A percentile compares a stretch with the other conserved stretches of the same genome.
Conservation (phyloP, 2,113 vertebrate species). For the Oncorhynchus clarkii region DNA sequence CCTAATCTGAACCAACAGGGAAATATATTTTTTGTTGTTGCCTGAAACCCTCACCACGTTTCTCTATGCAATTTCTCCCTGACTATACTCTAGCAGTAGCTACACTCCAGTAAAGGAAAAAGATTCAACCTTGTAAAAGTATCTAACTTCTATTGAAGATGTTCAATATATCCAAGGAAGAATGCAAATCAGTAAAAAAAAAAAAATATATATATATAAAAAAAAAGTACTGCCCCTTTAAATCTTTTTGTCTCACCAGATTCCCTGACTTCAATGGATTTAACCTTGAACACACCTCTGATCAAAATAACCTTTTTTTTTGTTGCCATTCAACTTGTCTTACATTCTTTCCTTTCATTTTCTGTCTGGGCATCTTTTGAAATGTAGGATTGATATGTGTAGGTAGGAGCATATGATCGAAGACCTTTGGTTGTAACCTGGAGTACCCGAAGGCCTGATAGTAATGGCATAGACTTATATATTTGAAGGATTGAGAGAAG, state of each 20-base stretch:
- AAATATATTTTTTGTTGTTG: background rate
- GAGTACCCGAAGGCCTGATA: background rate
- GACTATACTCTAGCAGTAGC: constrained; percentile 25
- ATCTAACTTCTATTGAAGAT: constrained; percentile 4
- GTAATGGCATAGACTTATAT: constrained; percentile 30
- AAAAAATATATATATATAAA: constrained; percentile 3
- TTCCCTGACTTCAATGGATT: constrained; percentile 39
- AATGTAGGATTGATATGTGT: background rate
- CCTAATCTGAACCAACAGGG: background rate
- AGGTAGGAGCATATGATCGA: background rate
- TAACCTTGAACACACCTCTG: constrained; percentile 52
- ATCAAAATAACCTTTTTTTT: constrained; percentile 63
- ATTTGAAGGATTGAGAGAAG: constrained; percentile 20
- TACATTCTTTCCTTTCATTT: background rate
- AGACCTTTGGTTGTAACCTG: background rate
- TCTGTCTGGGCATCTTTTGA: background rate
- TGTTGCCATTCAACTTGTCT: constrained; percentile 1
- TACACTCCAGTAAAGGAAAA: constrained; percentile 64
- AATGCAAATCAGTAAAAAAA: constrained; percentile 42
- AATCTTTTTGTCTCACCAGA: constrained; percentile 46
- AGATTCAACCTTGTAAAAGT: constrained; percentile 29
- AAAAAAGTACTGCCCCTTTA: constrained; percentile 65
- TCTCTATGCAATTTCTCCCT: constrained; percentile 46
- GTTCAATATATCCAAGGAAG: constrained; percentile 22
- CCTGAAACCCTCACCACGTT: constrained; percentile 15